Base-by-base conservation (phyloP, 2,888 invertebrate species). In the Tubulanus polymorphus region DNA sequence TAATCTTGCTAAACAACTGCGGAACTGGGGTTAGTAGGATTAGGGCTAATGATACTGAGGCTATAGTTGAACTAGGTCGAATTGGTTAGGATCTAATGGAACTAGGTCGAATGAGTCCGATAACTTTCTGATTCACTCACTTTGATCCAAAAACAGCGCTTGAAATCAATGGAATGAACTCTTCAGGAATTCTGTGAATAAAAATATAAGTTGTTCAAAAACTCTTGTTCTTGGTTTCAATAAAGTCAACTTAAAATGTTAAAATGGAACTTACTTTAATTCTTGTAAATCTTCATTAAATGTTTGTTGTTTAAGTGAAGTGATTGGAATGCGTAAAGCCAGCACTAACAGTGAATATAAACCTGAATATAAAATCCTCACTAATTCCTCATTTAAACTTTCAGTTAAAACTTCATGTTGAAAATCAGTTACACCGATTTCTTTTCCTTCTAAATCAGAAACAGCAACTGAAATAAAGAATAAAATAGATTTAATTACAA, bases 261-360 rank as follows among this genome's bases (percentile, higher is more conserved):
- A 32, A n/a, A n/a, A n/a, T 32, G n/a, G 35, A 32, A 32, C 35
- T 32, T 32, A 10, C 35, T 32, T 32, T 32, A 32, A n/a, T 32
- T 74, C 72, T 58, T 66, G 61, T 51, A 74, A 63, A 58, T 74
- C 74, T 51, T 72, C 71, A 57, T 68, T 65, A 54, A 73, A 71
- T 50, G 63, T 54, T 71, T 73, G 66, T 53, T 67, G 63, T 61
- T 73, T 73, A 20, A 74, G 55, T 27, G 72, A 71, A 46, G 66
- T 54, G 29, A 52, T 51, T 15, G 73, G 70, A 29, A 66, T 59
- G 54, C 65, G 62, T 35, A 71, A 54, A 25, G 72, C 74, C 53
- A 63, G 60, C 23, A 60, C 62, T 46, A 74, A 46, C 41, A 73
- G 59, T 54, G 66, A 68, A 48, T 63, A 59, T 2, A 74, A 51